Percentiles rank a stretch among this genome's conserved stretches.
phyloP scores from a whole-genome alignment of 2,797 vertebrate genomes.

The Pachyuromys duprasi region DNA sequence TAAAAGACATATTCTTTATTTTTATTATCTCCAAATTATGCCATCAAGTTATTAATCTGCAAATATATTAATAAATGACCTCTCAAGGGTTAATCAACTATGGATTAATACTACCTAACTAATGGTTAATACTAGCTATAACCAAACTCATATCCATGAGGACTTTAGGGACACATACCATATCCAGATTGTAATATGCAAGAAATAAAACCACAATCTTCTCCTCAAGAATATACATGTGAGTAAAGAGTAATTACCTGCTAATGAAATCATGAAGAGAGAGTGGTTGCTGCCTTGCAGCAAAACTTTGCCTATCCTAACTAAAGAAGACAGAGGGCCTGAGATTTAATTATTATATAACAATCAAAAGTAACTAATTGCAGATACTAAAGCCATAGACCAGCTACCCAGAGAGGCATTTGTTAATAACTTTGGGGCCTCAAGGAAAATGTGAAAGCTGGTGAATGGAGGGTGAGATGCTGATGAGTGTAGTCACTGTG shows the following conservation, averaged over 20 bases:
- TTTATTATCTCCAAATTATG: not conserved
- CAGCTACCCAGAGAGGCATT: accelerated
- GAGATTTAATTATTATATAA: not conserved
- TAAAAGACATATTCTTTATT: not conserved
- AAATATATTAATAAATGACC: not conserved
- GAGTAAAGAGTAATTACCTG: not conserved
- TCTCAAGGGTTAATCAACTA: not conserved
- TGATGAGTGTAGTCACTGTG: not conserved
- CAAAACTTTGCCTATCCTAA: not conserved
- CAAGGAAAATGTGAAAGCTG: not conserved
- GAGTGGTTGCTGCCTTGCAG: not conserved
- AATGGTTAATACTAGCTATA: not conserved
- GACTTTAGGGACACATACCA: not conserved
- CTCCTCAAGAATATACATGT: not conserved
- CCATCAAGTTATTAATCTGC: not conserved
- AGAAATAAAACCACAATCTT: not conserved
- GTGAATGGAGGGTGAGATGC: not conserved
- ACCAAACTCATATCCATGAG: not conserved
- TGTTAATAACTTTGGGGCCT: not conserved
- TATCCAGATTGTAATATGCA: not conserved
- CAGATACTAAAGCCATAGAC: not conserved
- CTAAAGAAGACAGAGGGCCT: not conserved
- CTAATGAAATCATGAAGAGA: not conserved
- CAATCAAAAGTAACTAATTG: not conserved
- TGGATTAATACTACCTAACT: too few relatives aligned